phyloP scores from a whole-genome alignment of 2,797 vertebrate species.

The Cottoperca gobio region DNA sequence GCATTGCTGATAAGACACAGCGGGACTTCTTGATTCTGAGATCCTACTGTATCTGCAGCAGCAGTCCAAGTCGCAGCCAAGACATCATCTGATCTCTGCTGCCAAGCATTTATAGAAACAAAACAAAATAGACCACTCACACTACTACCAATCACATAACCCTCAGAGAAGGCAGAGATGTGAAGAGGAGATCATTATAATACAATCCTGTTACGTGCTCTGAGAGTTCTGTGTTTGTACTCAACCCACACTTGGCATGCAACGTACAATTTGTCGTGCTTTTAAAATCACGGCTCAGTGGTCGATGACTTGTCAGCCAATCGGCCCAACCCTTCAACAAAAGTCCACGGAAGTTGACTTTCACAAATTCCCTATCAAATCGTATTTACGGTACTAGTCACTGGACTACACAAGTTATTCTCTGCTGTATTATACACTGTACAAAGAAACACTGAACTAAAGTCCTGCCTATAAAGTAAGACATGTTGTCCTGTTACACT shows the following conservation, averaged over 20 bases:
- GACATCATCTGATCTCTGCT: constrained; percentile 19
- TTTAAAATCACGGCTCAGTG: no score
- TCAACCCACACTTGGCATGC: constrained; percentile 41
- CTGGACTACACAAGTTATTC: background rate
- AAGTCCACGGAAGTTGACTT: background rate
- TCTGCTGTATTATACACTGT: background rate
- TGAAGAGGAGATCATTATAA: constrained; percentile 31
- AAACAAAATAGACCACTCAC: background rate
- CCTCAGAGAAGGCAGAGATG: constrained; percentile 5
- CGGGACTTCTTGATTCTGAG: constrained; percentile 18
- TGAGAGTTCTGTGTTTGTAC: constrained; percentile 26
- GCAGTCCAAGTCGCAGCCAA: constrained; percentile 5
- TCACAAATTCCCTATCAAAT: background rate
- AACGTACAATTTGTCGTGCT: constrained; percentile 28
- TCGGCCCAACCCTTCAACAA: no score
- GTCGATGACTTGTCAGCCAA: no score
- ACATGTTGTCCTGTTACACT: background rate
- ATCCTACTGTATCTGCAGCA: constrained; percentile 27
- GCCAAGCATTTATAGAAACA: background rate
- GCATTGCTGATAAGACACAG: constrained; percentile 42
- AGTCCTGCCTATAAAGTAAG: background rate
- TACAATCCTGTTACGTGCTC: constrained; percentile 19
- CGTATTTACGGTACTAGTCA: background rate
- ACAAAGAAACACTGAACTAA: background rate
- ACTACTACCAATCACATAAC: background rate